Conservation (phyloP, 1,140 invertebrate species). For the Kradibia gibbosae region DNA sequence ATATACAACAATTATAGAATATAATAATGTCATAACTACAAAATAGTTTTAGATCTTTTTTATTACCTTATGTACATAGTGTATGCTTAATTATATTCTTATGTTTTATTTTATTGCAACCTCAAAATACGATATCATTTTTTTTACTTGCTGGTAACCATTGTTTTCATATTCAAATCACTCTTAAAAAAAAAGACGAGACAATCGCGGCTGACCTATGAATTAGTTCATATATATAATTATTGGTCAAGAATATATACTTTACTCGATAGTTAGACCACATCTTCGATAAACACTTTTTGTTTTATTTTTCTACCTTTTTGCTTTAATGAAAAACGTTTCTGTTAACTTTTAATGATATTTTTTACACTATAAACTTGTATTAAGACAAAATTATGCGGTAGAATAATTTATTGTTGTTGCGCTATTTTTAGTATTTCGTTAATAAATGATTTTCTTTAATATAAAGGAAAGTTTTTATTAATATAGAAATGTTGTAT, state of each 20-base stretch:
- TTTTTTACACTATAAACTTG: not conserved
- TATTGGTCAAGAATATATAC: not conserved
- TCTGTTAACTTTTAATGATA: not conserved
- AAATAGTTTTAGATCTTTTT: too few species aligned
- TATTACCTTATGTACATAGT: too few species aligned
- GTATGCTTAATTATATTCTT: too few species aligned
- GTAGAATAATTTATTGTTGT: not conserved
- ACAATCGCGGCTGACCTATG: not conserved
- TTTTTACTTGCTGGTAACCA: slow-evolving; percentile 1
- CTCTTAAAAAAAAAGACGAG: not conserved
- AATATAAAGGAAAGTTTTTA: not conserved
- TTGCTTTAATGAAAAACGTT: not conserved
- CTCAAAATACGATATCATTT: not conserved
- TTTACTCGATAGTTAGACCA: not conserved
- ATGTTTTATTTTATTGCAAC: not conserved
- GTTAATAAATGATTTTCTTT: not conserved
- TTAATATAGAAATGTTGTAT: too few species aligned
- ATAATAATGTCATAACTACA: too few species aligned
- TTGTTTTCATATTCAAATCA: slow-evolving; percentile 42
- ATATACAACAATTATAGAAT: too few species aligned
- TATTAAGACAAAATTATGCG: not conserved
- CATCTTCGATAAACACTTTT: too few species aligned
- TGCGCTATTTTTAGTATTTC: not conserved
- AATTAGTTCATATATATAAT: not conserved
- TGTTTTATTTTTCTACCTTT: not conserved